Conservation (phyloP, 2,888 invertebrate species). For the Lacanobia wlatinum region DNA sequence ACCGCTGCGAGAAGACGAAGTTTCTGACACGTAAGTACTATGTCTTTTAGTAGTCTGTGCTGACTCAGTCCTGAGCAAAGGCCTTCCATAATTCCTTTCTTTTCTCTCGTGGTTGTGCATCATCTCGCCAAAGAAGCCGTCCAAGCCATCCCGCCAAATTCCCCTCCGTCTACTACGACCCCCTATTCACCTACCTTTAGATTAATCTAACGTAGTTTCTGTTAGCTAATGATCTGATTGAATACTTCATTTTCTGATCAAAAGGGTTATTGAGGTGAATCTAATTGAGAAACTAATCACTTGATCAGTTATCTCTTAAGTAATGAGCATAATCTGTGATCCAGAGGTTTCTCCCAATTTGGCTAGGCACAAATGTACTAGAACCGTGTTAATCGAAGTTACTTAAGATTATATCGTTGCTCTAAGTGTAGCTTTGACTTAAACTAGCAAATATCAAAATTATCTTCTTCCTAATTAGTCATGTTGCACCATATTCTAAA, state of each 20-base stretch:
- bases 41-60: not conserved
- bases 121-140: not conserved
- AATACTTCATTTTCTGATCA: slow-evolving; percentile 32
- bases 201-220: slow-evolving; percentile 13
- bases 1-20: slow-evolving; percentile 83
- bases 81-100: not conserved
- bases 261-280: slow-evolving; percentile 31
- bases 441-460: slow-evolving; percentile 6
- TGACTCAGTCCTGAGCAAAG: not conserved
- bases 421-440: not conserved
- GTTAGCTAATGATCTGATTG: slow-evolving; percentile 7
- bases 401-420: not conserved
- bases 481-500: slow-evolving; percentile 12
- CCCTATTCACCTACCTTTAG: not conserved
- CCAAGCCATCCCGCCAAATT: not conserved
- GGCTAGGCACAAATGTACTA: not conserved
- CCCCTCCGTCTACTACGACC: not conserved
- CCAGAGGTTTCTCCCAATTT: slow-evolving; percentile 11
- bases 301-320: slow-evolving; percentile 20
- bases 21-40: slow-evolving; percentile 81
- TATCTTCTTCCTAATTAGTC: slow-evolving; percentile 12
- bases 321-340: slow-evolving; percentile 28
- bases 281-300: slow-evolving; percentile 34
- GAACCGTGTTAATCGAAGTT: not conserved
- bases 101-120: not conserved